These are phyloP conservation scores for Corydoras maculifer DNA, from an alignment of 2,113 vertebrate species.

Conservation along the genomic window DNA sequence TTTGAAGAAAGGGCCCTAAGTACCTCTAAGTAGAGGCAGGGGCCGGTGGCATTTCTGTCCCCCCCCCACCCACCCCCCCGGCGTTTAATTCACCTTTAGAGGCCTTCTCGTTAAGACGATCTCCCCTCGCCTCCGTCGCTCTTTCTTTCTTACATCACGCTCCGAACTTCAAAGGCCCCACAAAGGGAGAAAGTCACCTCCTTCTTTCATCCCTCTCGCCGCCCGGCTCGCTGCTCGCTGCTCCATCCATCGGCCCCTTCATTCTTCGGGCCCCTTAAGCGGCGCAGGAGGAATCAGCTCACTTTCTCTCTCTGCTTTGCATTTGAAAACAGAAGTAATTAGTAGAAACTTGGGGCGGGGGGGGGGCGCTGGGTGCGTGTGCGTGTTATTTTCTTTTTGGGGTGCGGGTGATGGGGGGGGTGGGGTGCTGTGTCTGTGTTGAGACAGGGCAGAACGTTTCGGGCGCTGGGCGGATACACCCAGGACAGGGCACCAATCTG, in stretches of 20 bases:
- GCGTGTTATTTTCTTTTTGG: background rate
- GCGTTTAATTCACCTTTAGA: constrained; percentile 73
- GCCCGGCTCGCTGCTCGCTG: constrained; percentile 39
- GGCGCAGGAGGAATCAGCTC: constrained; percentile 68
- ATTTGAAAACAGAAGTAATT: constrained; percentile 73
- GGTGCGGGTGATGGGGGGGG: constrained; percentile 19
- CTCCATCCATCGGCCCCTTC: constrained; percentile 45
- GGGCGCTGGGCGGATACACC: too few relatives aligned
- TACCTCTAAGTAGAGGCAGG: constrained; percentile 65
- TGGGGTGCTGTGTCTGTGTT: constrained; percentile 15
- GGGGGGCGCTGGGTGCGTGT: constrained; percentile 40
- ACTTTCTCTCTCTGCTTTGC: constrained; percentile 68
- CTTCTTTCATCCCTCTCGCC: constrained; percentile 54
- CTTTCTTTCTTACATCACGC: constrained; percentile 39
- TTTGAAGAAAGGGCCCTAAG: constrained; percentile 63
- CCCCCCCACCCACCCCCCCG: constrained; percentile 25
- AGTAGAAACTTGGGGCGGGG: constrained; percentile 50
- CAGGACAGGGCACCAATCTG: too few relatives aligned
- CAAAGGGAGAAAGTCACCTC: constrained; percentile 68
- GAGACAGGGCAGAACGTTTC: too few relatives aligned
- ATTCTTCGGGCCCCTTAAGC: constrained; percentile 49
- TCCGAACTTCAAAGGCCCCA: constrained; percentile 64
- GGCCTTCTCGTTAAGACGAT: constrained; percentile 74
- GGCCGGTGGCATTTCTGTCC: constrained; percentile 68
- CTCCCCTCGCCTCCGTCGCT: constrained; percentile 56